Evolutionary conservation across 2,113 vertebrate species (phyloP), one percentile per base, ranked within the genome.

Genomic region (Lophura nycthemera): DNA sequence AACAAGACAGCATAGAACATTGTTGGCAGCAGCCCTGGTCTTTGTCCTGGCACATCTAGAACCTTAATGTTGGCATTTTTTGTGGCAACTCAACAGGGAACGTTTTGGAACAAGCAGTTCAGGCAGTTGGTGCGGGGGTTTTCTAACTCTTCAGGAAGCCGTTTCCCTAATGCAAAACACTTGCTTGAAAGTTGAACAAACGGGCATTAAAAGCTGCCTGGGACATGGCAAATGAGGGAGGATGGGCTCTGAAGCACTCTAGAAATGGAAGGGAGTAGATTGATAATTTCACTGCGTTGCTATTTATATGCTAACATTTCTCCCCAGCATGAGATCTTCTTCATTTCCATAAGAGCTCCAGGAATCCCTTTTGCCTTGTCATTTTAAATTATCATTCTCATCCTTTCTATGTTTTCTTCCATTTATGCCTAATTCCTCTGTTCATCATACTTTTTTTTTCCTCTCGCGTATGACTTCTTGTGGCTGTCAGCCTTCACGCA

Each of bases 341-440:
- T 93, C 73, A 93, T 96, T 96, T 95, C 92, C 93, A 75, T 84
- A 75, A 14, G 27, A 91, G 52, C 90, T 89, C 71, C 89, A 85
- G 89, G 74, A 93, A 87, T 85, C 89, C 75, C 83, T 92, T 50
- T 90, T 83, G 59, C 63, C 66, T 74, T 93, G 84, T 95, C 60
- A 1, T 85, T 93, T 75, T 72, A 83, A 85, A 90, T 96, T 63
- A 89, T 76, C 60, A 3, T 79, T 80, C 45, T 69, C 87, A 91
- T 93, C 56, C n/a, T 85, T 30, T 94, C 91, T 57, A 0, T 64
- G 73, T 76, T 94, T 92, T 47, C 71, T 79, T 83, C 78, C 82
- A 66, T 92, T 95, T 87, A 38, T 52, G 45, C 82, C 82, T 93
- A 92, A 93, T 95, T 95, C 79, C 74, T 90, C 75, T 87, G 36